These are phyloP conservation scores for Stegophylla sp. DNA, from an alignment of 2,888 invertebrate genomes.

Conservation along the genomic window DNA sequence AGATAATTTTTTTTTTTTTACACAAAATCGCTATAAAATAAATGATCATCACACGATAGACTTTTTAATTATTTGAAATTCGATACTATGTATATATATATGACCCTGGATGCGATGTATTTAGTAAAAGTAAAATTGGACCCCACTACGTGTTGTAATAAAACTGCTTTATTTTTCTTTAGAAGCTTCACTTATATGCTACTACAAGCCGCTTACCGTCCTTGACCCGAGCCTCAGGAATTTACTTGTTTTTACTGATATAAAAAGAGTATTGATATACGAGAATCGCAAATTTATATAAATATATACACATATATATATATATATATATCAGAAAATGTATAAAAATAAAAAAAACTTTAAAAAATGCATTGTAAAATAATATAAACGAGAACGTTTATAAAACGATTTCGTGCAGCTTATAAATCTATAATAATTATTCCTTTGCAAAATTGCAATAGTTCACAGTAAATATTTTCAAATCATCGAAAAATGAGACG, in stretches of 20 bases:
- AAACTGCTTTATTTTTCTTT: conserved; percentile 57
- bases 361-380: no score
- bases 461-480: no score
- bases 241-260: conserved; percentile 50
- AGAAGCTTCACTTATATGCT: conserved; percentile 44
- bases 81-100: conserved; percentile 8
- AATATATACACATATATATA: no score
- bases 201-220: conserved; percentile 56
- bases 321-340: no score
- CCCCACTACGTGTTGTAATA: conserved; percentile 55
- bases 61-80: conserved; percentile 46
- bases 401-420: no score
- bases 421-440: no score
- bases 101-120: conserved; percentile 50
- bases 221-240: conserved; percentile 58
- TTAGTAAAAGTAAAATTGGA: conserved; percentile 58
- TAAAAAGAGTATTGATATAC: conserved; percentile 11
- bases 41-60: not conserved
- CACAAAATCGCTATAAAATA: not conserved
- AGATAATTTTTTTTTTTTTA: no score
- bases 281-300: conserved; percentile 3
- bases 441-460: no score
- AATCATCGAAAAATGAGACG: not conserved
- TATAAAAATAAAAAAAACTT: no score
- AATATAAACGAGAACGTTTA: no score